Percentiles rank a stretch among this genome's conserved stretches.
Conservation (phyloP, 1,140 invertebrate genomes). For the Venustaconcha ellipsiformis region DNA sequence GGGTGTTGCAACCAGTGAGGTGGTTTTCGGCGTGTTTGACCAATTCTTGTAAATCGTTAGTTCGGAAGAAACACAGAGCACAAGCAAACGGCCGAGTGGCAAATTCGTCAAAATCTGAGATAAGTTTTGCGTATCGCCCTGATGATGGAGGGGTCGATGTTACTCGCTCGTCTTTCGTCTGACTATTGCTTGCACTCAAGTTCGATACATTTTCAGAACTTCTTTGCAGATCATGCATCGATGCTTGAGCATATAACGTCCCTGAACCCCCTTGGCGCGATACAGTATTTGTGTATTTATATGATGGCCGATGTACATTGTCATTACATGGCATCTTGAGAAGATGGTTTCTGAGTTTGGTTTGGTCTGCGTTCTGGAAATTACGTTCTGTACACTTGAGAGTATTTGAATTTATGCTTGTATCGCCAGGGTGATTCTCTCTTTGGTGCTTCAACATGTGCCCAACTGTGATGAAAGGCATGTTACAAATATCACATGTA, state of each 20-base stretch:
- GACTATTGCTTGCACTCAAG: no score
- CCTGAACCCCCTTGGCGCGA: no score
- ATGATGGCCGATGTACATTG: no score
- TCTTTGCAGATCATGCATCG: no score
- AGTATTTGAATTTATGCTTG: no score
- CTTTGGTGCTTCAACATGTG: slow-evolving; percentile 36
- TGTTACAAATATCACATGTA: slow-evolving; percentile 36
- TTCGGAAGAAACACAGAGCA: slow-evolving; percentile 49
- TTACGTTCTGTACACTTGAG: no score
- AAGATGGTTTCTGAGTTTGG: no score
- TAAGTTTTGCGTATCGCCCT: slow-evolving; percentile 42
- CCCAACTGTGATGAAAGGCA: slow-evolving; percentile 41
- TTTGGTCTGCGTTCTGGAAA: no score
- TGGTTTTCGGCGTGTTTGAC: slow-evolving; percentile 41
- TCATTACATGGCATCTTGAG: no score
- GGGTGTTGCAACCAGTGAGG: slow-evolving; percentile 37
- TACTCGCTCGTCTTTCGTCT: slow-evolving; percentile 15
- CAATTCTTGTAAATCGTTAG: slow-evolving; percentile 21
- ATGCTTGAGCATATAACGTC: no score
- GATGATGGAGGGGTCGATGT: slow-evolving; percentile 18
- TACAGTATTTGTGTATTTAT: no score
- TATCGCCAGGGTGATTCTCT: slow-evolving; percentile 36
- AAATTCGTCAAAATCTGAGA: slow-evolving; percentile 51
- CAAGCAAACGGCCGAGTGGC: slow-evolving; percentile 45
- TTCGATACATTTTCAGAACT: no score